These are phyloP conservation scores for Bradypodion ventrale DNA, from an alignment of 2,797 vertebrate species.

Conservation along the genomic window DNA sequence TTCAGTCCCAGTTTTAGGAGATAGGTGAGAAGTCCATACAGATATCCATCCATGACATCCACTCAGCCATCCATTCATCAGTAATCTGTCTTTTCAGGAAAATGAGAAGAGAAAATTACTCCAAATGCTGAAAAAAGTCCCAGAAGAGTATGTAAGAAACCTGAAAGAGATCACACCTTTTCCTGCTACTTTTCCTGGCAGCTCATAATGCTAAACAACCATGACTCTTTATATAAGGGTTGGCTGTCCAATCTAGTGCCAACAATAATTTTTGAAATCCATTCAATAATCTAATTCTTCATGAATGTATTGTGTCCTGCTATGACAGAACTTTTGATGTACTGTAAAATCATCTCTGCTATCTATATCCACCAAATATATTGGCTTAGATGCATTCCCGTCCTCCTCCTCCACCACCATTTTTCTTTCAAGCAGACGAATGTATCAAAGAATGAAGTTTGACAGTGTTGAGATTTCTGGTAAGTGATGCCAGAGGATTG, in stretches of 20 bases:
- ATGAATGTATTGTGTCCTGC: neutral
- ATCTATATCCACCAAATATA: slow-evolving; percentile 21
- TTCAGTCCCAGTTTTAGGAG: too few relatives aligned
- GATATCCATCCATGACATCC: too few relatives aligned
- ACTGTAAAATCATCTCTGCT: slow-evolving; percentile 39
- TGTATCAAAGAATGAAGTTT: slow-evolving; percentile 33
- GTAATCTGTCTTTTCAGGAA: neutral
- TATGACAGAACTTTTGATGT: neutral
- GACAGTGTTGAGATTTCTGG: slow-evolving; percentile 53
- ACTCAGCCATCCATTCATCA: too few relatives aligned
- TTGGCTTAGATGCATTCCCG: neutral
- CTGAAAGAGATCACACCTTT: neutral
- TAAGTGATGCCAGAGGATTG: slow-evolving; percentile 54
- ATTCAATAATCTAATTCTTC: neutral
- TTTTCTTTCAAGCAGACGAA: neutral
- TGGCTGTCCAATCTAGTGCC: neutral
- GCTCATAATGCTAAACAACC: neutral
- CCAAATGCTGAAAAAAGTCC: neutral
- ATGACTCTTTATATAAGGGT: neutral
- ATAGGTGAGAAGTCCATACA: too few relatives aligned
- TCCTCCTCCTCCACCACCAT: neutral
- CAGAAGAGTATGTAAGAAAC: neutral
- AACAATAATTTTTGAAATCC: neutral
- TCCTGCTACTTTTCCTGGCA: neutral
- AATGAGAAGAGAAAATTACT: too few relatives aligned